A percentile compares a stretch with the other conserved stretches of the same genome.
These are phyloP conservation scores for Chanos chanos DNA, from an alignment of 2,797 vertebrate species.

Conservation along the genomic window DNA sequence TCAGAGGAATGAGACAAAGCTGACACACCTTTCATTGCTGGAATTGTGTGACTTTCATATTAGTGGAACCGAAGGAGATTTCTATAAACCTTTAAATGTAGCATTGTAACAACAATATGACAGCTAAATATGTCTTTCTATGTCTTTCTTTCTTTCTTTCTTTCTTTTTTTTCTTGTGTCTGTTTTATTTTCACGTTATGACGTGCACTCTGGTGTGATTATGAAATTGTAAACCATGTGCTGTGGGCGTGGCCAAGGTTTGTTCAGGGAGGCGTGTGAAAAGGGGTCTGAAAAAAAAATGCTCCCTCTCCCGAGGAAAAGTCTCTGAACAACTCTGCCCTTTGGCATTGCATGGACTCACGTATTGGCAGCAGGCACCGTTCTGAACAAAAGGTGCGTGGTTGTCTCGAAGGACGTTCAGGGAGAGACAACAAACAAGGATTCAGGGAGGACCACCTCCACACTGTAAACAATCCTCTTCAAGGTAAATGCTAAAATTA, in stretches of 20 bases:
- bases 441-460: background rate
- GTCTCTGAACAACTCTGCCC: constrained; percentile 9
- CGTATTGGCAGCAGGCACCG: background rate
- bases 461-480: background rate
- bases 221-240: constrained; percentile 18
- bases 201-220: constrained; percentile 20
- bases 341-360: constrained; percentile 28
- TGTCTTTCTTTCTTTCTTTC: no score
- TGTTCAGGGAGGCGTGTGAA: constrained; percentile 22
- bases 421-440: constrained; percentile 1
- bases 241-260: constrained; percentile 26
- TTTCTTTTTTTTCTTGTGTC: no score
- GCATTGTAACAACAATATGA: no score
- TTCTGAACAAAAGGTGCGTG: constrained; percentile 11
- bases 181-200: no score
- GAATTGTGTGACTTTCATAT: no score
- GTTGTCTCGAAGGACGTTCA: background rate
- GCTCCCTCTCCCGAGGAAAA: constrained; percentile 5
- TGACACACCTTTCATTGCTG: no score
- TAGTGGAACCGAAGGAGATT: no score
- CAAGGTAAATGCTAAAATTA: constrained; percentile 18
- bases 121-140: no score
- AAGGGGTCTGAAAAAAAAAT: constrained; percentile 6
- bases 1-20: no score
- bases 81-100: no score